Percentiles rank a stretch among this genome's conserved stretches.
Evolutionary conservation across 1,140 invertebrate genomes (phyloP).

Genomic region (Plectrocnemia conspersa): DNA sequence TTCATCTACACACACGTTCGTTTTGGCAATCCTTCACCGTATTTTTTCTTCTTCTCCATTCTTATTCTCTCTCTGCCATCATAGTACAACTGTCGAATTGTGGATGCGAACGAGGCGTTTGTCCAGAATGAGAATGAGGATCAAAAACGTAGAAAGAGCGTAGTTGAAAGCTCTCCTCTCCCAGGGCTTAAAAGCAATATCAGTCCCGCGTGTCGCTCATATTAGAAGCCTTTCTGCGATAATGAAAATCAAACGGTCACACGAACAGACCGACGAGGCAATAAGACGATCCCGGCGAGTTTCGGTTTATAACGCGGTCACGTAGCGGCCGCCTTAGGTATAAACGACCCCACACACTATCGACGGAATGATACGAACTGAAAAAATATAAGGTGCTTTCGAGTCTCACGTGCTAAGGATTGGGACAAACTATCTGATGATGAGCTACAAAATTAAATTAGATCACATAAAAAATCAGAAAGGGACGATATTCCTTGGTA

Average conservation of each 20-base stretch:
- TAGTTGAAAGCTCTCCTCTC: constrained; percentile 7
- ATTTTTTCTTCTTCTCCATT: not conserved
- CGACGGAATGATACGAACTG: too few species aligned
- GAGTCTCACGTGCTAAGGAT: too few species aligned
- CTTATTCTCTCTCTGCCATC: not conserved
- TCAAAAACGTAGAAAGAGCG: not conserved
- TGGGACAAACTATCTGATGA: too few species aligned
- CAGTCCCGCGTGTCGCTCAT: constrained; percentile 18
- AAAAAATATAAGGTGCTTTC: too few species aligned
- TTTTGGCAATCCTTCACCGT: not conserved
- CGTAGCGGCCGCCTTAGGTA: constrained; percentile 5
- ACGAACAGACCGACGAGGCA: too few species aligned
- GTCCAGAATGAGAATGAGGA: constrained; percentile 13
- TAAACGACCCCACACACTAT: too few species aligned
- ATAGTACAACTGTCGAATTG: not conserved
- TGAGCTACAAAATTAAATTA: too few species aligned
- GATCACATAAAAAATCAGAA: too few species aligned
- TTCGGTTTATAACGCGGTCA: constrained; percentile 17
- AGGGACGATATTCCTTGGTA: too few species aligned
- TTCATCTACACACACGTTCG: not conserved
- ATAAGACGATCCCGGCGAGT: constrained; percentile 14
- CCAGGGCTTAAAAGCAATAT: constrained; percentile 26
- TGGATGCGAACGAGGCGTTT: not conserved
- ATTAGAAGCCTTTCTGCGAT: constrained; percentile 25
- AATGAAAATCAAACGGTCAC: constrained; percentile 35